Percentiles rank a stretch among this genome's conserved stretches.
Evolutionary conservation across 1,140 invertebrate genomes (phyloP).

Genomic region (Tetramorium parvispinum): DNA sequence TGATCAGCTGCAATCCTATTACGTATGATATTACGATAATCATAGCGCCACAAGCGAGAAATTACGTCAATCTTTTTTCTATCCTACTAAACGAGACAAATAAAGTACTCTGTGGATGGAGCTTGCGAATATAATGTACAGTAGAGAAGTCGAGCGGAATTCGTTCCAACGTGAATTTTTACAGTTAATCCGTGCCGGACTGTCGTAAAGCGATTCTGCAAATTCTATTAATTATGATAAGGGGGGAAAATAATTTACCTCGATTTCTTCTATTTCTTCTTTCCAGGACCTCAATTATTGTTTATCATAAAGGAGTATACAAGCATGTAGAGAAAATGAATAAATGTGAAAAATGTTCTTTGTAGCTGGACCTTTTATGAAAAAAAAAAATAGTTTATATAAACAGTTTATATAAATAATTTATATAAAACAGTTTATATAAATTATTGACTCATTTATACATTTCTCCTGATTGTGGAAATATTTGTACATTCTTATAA

Average conservation of each 20-base stretch:
- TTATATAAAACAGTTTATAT: neutral
- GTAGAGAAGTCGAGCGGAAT: neutral
- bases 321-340: neutral
- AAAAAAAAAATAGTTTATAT: neutral
- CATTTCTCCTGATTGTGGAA: neutral
- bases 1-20: slow-evolving; percentile 4
- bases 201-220: neutral
- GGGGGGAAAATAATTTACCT: neutral
- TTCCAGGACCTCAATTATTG: neutral
- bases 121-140: neutral
- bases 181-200: neutral
- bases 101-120: neutral
- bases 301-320: neutral
- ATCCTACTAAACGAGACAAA: neutral
- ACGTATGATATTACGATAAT: neutral
- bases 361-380: neutral
- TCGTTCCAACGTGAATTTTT: neutral
- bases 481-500: neutral
- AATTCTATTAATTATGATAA: neutral
- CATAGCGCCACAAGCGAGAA: neutral
- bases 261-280: neutral
- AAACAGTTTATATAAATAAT: neutral
- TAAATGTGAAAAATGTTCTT: neutral
- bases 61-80: neutral
- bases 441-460: neutral